phyloP scores from a whole-genome alignment of 1,140 invertebrate species.

The Maniola jurtina region DNA sequence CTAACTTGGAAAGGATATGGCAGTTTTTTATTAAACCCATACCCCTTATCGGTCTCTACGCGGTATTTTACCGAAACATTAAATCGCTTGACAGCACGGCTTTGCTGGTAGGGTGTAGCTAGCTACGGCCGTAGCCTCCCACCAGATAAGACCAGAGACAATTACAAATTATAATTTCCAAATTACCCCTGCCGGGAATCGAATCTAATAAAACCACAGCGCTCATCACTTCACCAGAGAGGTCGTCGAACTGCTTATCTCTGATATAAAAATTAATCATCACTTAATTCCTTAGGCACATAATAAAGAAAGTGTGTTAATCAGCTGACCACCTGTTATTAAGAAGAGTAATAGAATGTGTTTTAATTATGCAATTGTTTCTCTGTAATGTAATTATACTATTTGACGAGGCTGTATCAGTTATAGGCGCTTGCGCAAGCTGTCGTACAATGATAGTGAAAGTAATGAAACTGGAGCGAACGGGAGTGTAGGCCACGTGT shows the following conservation, averaged over 20 bases:
- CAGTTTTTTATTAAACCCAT: too few species aligned
- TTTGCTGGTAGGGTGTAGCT: too few species aligned
- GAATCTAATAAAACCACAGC: too few species aligned
- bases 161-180: too few species aligned
- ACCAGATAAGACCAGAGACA: too few species aligned
- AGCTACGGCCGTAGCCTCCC: too few species aligned
- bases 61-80: too few species aligned
- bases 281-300: not conserved
- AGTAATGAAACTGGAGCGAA: slow-evolving; percentile 63
- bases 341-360: slow-evolving; percentile 10
- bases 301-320: slow-evolving; percentile 2
- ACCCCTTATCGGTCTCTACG: too few species aligned
- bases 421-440: slow-evolving; percentile 55
- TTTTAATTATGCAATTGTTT: slow-evolving; percentile 31
- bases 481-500: slow-evolving; percentile 50
- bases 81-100: too few species aligned
- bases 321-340: slow-evolving; percentile 7
- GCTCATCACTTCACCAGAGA: too few species aligned
- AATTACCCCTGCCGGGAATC: too few species aligned
- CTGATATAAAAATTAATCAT: not conserved
- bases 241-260: not conserved
- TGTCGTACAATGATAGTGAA: slow-evolving; percentile 69
- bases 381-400: slow-evolving; percentile 27
- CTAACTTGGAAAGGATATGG: too few species aligned
- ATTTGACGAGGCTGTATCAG: slow-evolving; percentile 37